A percentile compares a stretch with the other conserved stretches of the same genome.
These are phyloP conservation scores for Liparis tanakae DNA, from an alignment of 2,797 vertebrate species.

Conservation along the genomic window DNA sequence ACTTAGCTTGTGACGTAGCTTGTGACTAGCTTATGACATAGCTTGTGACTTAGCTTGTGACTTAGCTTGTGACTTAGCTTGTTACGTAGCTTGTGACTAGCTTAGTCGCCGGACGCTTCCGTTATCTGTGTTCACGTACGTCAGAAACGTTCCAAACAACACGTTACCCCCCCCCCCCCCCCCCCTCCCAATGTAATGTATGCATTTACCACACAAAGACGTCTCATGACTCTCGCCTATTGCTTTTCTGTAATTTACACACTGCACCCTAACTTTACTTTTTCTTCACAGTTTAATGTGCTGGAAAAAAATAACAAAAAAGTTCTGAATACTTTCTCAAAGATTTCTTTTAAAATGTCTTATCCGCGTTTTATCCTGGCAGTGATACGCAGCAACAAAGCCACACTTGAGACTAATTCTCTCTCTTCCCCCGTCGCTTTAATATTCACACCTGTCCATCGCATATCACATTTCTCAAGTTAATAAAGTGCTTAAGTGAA, in stretches of 20 bases:
- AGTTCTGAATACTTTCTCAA: neutral
- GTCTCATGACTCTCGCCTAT: neutral
- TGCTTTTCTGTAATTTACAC: neutral
- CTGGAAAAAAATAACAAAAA: neutral
- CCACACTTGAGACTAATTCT: conserved; percentile 41
- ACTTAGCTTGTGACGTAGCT: no score
- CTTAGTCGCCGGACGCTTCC: neutral
- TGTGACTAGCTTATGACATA: no score
- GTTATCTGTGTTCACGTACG: neutral
- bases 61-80: no score
- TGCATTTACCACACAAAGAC: neutral
- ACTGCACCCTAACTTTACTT: neutral
- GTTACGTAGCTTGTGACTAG: no score
- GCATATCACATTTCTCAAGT: conserved; percentile 38
- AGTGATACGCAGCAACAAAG: conserved; percentile 45
- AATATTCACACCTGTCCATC: conserved; percentile 68
- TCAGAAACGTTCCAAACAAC: neutral
- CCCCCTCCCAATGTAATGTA: no score
- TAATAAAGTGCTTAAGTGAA: conserved; percentile 54
- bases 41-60: no score
- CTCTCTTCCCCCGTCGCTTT: conserved; percentile 6
- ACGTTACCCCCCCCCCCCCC: no score
- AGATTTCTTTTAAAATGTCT: neutral
- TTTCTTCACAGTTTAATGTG: conserved; percentile 3
- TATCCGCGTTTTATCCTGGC: neutral